phyloP scores from a whole-genome alignment of 2,797 vertebrate species.

The Phoeniculus purpureus region DNA sequence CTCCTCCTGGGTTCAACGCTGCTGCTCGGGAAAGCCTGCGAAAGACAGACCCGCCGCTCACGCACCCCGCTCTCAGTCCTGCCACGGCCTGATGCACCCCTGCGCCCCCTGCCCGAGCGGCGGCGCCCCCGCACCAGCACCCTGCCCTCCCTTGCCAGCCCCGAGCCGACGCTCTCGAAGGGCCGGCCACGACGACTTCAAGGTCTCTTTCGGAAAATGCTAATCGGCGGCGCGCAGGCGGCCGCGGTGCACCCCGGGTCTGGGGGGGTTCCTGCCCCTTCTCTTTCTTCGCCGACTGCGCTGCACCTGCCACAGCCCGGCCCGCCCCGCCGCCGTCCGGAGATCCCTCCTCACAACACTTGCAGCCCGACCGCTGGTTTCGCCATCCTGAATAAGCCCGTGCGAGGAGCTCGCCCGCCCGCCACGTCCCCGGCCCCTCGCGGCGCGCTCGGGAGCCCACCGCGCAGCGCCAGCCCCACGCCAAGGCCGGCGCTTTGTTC shows the following conservation, averaged over 20 bases:
- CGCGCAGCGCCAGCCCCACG: neutral
- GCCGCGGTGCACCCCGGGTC: slow-evolving; percentile 57
- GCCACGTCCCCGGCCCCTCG: slow-evolving; percentile 6
- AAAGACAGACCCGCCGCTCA: neutral
- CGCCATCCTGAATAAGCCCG: slow-evolving; percentile 41
- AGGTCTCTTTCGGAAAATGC: slow-evolving; percentile 72
- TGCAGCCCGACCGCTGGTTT: slow-evolving; percentile 62
- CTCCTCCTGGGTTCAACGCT: neutral
- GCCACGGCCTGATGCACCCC: neutral
- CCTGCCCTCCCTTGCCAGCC: slow-evolving; percentile 17
- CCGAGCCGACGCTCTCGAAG: slow-evolving; percentile 54
- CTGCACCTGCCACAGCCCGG: slow-evolving; percentile 66
- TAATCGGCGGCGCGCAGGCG: slow-evolving; percentile 70
- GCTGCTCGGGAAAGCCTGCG: neutral
- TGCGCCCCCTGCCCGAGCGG: neutral
- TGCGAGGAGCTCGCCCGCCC: slow-evolving; percentile 33
- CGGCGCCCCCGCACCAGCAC: neutral
- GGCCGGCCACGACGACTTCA: slow-evolving; percentile 69
- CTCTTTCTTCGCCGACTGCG: slow-evolving; percentile 62
- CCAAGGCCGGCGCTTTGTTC: slow-evolving; percentile 50
- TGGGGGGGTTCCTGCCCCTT: slow-evolving; percentile 68
- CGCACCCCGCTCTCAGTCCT: neutral
- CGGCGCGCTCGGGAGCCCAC: neutral
- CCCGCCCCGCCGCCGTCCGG: slow-evolving; percentile 44
- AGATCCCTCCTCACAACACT: slow-evolving; percentile 48